These are phyloP conservation scores for Cyanoramphus novaezelandiae DNA, from an alignment of 2,113 vertebrate species.

Conservation along the genomic window DNA sequence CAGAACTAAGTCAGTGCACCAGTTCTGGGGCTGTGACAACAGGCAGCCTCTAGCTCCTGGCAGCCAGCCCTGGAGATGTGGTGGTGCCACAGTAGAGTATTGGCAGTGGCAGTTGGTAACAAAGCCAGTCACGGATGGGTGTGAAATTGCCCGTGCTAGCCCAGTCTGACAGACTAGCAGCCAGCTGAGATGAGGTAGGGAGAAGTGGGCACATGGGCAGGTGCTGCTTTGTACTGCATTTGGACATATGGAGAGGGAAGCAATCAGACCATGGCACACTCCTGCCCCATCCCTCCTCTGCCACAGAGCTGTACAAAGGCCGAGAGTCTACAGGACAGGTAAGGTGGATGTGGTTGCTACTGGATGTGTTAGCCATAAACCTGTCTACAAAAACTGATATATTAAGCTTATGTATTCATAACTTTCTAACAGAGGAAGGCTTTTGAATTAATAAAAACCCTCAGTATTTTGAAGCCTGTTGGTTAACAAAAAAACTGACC, in stretches of 20 bases:
- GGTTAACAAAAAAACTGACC: rapidly evolving
- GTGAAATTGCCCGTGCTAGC: background rate
- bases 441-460: background rate
- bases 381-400: background rate
- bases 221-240: background rate
- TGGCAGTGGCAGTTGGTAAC: background rate
- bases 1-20: background rate
- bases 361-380: background rate
- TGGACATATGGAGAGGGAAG: background rate
- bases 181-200: background rate
- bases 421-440: background rate
- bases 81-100: background rate
- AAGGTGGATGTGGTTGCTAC: background rate
- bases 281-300: background rate
- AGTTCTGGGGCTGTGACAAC: background rate
- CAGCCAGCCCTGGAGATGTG: background rate
- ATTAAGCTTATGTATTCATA: background rate
- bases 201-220: background rate
- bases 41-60: background rate
- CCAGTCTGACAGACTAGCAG: background rate
- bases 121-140: too few species aligned
- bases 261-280: rapidly evolving
- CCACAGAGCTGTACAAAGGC: background rate
- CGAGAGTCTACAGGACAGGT: background rate
- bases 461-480: background rate